These are phyloP conservation scores for Acronicta alni DNA, from an alignment of 2,888 invertebrate species.

Conservation along the genomic window DNA sequence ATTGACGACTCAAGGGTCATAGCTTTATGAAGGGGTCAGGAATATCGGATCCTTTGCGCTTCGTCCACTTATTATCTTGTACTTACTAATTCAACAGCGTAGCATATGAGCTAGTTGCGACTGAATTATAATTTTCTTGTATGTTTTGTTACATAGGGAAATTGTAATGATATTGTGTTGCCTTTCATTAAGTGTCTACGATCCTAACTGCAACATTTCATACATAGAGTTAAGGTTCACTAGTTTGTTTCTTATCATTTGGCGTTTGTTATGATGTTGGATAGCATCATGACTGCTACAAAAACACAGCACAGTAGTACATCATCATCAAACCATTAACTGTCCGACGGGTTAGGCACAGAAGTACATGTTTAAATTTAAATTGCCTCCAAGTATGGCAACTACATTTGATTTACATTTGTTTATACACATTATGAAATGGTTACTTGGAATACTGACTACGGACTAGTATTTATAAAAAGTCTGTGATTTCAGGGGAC, in stretches of 20 bases:
- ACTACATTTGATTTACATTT: no score
- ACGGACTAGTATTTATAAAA: constrained; percentile 8
- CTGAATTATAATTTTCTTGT: constrained; percentile 33
- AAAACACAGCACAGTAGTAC: constrained; percentile 3
- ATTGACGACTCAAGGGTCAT: constrained; percentile 38
- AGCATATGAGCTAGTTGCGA: constrained; percentile 19
- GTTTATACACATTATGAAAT: neutral
- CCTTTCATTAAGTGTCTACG: no score
- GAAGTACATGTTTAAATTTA: no score
- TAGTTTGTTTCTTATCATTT: neutral
- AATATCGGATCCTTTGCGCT: constrained; percentile 19
- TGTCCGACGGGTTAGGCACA: no score
- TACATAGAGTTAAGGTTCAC: neutral
- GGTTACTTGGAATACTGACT: constrained; percentile 5
- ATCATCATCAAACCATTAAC: no score
- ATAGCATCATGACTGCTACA: constrained; percentile 2
- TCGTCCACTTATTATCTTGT: constrained; percentile 22
- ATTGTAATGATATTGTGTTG: no score
- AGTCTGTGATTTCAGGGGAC: constrained; percentile 15
- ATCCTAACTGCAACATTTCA: no score
- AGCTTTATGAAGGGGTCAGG: constrained; percentile 33
- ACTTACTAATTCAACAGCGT: constrained; percentile 24
- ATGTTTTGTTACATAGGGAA: constrained; percentile 21
- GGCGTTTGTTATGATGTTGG: constrained; percentile 3
- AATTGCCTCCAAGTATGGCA: neutral